Percentiles rank a stretch among this genome's conserved stretches.
These are phyloP conservation scores for Eustalomyia histrio DNA, from an alignment of 2,888 invertebrate species.

Conservation along the genomic window DNA sequence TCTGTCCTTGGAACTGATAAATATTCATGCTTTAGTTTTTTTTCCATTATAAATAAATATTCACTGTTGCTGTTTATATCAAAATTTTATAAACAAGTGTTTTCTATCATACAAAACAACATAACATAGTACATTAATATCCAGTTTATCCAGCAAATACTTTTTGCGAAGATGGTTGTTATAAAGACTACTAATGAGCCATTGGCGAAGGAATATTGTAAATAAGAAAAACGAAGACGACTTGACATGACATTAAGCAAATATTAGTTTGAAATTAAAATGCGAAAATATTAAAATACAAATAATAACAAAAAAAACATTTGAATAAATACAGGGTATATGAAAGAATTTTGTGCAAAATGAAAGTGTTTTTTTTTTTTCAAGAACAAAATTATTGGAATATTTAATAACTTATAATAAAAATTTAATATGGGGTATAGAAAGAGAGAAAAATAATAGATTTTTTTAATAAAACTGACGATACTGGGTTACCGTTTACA, in stretches of 20 bases:
- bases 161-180: conserved; percentile 51
- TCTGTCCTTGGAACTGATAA: conserved; percentile 65
- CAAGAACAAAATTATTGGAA: too few species aligned
- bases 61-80: conserved; percentile 20
- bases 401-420: too few species aligned
- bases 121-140: too few species aligned
- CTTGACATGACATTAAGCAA: conserved; percentile 40
- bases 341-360: too few species aligned
- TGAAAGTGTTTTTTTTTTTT: too few species aligned
- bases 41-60: conserved; percentile 3
- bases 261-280: background rate
- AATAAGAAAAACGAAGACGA: conserved; percentile 38
- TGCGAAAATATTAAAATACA: background rate
- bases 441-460: too few species aligned
- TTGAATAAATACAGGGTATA: conserved; percentile 2
- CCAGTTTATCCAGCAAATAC: background rate
- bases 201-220: conserved; percentile 52
- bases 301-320: conserved; percentile 14
- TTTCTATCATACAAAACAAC: conserved; percentile 24
- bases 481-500: too few species aligned
- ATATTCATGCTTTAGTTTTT: conserved; percentile 53
- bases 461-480: too few species aligned
- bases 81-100: conserved; percentile 49
- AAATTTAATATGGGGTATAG: too few species aligned
- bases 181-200: conserved; percentile 65